Percentiles rank a stretch among this genome's conserved stretches.
These are phyloP conservation scores for Steromphala cineraria DNA, from an alignment of 2,888 invertebrate genomes.

Conservation along the genomic window DNA sequence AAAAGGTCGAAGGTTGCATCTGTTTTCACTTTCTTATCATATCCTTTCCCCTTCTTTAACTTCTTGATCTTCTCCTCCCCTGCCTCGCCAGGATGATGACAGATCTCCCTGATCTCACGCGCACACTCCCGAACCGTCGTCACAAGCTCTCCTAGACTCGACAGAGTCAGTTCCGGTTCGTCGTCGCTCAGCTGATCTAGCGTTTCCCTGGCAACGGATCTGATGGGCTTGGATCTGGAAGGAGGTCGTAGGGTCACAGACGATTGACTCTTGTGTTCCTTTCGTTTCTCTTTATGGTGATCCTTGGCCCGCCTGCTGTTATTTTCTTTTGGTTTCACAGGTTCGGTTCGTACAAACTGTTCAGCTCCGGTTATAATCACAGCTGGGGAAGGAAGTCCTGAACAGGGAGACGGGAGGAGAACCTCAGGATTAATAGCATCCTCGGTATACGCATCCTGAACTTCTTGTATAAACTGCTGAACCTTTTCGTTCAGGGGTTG, in stretches of 20 bases:
- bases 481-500: conserved; percentile 4
- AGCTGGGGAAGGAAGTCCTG: not conserved
- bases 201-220: not conserved
- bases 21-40: not conserved
- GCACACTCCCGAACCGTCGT: conserved; percentile 17
- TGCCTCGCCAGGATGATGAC: not conserved
- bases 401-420: not conserved
- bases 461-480: not conserved
- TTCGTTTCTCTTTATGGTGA: not conserved
- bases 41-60: not conserved
- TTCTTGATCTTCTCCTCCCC: not conserved
- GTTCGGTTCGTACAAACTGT: not conserved
- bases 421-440: not conserved
- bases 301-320: not conserved
- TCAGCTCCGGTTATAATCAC: not conserved
- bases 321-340: not conserved
- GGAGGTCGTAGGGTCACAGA: not conserved
- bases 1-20: not conserved
- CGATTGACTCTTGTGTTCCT: not conserved
- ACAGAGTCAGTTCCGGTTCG: conserved; percentile 13
- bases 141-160: conserved; percentile 20
- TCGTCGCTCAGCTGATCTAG: not conserved
- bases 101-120: conserved; percentile 17
- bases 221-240: not conserved
- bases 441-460: not conserved